These are phyloP conservation scores for Carapus acus DNA, from an alignment of 2,797 vertebrate genomes.

Conservation along the genomic window DNA sequence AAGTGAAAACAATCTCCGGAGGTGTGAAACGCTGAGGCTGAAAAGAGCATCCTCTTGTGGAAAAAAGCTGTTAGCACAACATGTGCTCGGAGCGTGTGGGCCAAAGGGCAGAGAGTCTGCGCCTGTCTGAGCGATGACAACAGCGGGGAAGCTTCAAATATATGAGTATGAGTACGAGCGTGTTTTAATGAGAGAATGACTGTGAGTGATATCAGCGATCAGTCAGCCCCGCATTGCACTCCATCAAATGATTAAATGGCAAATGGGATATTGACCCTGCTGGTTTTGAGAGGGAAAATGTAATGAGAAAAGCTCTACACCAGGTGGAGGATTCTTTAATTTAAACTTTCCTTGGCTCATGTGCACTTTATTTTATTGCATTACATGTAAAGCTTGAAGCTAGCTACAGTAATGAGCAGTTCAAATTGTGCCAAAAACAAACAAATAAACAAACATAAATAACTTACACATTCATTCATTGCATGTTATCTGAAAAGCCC, in stretches of 20 bases:
- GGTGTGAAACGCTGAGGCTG: background rate
- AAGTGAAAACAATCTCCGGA: no score
- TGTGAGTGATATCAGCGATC: no score
- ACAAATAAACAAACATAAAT: conserved; percentile 46
- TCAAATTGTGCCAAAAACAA: conserved; percentile 44
- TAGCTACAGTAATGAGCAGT: conserved; percentile 49
- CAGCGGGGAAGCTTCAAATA: no score
- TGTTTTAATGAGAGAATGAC: no score
- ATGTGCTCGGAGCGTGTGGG: background rate
- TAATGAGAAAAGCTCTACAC: background rate
- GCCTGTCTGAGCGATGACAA: background rate
- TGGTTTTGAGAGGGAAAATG: background rate
- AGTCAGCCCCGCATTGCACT: no score
- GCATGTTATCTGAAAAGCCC: background rate
- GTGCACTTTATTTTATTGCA: conserved; percentile 60
- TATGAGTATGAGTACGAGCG: no score
- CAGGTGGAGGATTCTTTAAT: background rate
- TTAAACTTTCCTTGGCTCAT: conserved; percentile 21
- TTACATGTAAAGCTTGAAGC: conserved; percentile 60
- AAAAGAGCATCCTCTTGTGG: conserved; percentile 40
- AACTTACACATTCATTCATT: no score
- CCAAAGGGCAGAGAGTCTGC: background rate
- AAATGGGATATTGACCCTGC: background rate
- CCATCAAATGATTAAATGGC: no score
- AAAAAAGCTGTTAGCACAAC: conserved; percentile 4